Percentiles rank a stretch among this genome's conserved stretches.
Evolutionary conservation across 2,888 invertebrate species (phyloP).

Genomic region (Drosophila kanekoi): DNA sequence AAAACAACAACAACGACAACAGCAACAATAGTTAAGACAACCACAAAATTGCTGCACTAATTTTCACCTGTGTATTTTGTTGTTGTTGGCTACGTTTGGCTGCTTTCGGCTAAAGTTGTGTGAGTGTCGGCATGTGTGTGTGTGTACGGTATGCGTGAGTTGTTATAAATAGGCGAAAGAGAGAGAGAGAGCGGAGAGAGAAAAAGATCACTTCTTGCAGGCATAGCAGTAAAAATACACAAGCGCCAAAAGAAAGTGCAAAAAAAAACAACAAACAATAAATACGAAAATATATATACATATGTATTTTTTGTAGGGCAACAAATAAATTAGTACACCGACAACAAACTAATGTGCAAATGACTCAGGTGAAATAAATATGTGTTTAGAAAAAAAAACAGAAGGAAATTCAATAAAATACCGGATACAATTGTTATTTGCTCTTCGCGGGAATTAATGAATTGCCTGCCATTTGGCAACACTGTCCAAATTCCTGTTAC

Average conservation of each 20-base stretch:
- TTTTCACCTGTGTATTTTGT: slow-evolving; percentile 67
- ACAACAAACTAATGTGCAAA: slow-evolving; percentile 30
- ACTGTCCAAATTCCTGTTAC: slow-evolving; percentile 69
- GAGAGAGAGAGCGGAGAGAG: slow-evolving; percentile 18
- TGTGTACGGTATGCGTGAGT: slow-evolving; percentile 59
- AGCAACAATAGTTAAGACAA: slow-evolving; percentile 23
- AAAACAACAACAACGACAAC: slow-evolving; percentile 31
- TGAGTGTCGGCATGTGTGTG: slow-evolving; percentile 28
- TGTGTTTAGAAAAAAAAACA: slow-evolving; percentile 14
- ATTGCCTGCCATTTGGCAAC: slow-evolving; percentile 48
- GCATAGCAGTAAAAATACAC: slow-evolving; percentile 48
- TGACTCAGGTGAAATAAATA: slow-evolving; percentile 46
- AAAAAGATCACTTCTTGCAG: slow-evolving; percentile 66
- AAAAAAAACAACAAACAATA: slow-evolving; percentile 39
- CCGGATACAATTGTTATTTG: slow-evolving; percentile 45
- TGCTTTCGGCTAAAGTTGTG: slow-evolving; percentile 33
- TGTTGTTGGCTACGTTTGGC: slow-evolving; percentile 58
- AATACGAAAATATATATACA: slow-evolving; percentile 43
- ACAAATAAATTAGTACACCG: slow-evolving; percentile 70
- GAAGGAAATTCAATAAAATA: slow-evolving; percentile 28
- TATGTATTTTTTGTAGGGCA: slow-evolving; percentile 72
- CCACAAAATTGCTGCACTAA: slow-evolving; percentile 63
- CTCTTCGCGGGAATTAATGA: slow-evolving; percentile 35
- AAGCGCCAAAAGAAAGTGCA: slow-evolving; percentile 73
- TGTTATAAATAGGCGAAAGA: slow-evolving; percentile 69